Evolutionary conservation across 37 sponge, comb jelly and placozoan genomes (phyloP).

Genomic region (Amphimedon queenslandica): DNA sequence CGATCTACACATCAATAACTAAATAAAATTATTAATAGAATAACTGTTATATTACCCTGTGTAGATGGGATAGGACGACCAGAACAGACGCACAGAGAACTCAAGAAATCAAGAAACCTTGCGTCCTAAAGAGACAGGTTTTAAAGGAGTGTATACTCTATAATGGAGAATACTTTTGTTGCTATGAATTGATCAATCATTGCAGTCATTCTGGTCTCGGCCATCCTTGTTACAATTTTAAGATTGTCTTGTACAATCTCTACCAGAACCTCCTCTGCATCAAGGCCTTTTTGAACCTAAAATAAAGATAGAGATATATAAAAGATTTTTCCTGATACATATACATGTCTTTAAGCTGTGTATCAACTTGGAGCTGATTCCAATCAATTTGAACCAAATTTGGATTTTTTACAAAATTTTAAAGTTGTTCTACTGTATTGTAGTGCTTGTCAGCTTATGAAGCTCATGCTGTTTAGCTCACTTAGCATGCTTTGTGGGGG

Average conservation of each 20-base stretch:
- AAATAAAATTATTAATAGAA: background rate
- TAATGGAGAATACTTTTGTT: constrained; percentile 16
- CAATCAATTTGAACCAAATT: no score
- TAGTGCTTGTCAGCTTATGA: no score
- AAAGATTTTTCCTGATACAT: no score
- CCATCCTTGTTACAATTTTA: constrained; percentile 40
- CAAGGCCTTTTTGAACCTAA: constrained; percentile 59
- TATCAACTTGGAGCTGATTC: no score
- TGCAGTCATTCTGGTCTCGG: constrained; percentile 4
- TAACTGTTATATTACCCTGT: constrained; percentile 17
- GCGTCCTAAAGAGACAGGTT: constrained; percentile 16
- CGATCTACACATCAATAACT: constrained; percentile 4
- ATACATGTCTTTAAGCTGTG: no score
- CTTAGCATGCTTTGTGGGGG: no score
- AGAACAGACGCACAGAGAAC: constrained; percentile 48
- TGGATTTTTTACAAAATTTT: no score
- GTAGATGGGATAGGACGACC: constrained; percentile 34
- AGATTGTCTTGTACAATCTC: constrained; percentile 76
- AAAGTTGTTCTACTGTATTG: no score
- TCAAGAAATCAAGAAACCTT: constrained; percentile 33
- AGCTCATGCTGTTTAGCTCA: no score
- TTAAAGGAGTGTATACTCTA: background rate
- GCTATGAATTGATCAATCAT: constrained; percentile 21
- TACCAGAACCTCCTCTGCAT: constrained; percentile 80
- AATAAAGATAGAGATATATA: background rate